Conservation (phyloP, 2,113 vertebrate species). For the Diphyllodes magnificus region DNA sequence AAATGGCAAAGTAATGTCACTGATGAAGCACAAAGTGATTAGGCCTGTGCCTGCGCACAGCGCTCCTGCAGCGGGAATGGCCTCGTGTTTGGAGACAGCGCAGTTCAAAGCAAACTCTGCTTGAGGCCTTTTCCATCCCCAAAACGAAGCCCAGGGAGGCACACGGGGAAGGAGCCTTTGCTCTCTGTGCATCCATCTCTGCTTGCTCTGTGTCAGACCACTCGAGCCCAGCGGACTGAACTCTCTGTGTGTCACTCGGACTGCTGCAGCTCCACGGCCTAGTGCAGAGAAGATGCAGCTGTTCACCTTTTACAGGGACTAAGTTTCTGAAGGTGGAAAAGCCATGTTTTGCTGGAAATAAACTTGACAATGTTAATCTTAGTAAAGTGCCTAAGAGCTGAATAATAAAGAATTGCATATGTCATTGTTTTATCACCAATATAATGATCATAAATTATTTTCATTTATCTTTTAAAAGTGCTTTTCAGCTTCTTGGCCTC, state of each 20-base stretch:
- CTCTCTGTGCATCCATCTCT: not conserved
- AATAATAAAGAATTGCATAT: not conserved
- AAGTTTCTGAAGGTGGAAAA: not conserved
- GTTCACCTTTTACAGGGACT: not conserved
- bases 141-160: not conserved
- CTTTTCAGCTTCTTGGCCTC: not conserved
- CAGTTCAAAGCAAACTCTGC: not conserved
- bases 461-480: not conserved
- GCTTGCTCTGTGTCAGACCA: not conserved
- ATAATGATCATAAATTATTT: not conserved
- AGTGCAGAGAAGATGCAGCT: not conserved
- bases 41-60: not conserved
- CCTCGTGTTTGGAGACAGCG: not conserved
- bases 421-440: not conserved
- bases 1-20: not conserved
- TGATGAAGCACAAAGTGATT: not conserved
- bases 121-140: not conserved
- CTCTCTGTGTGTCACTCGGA: not conserved
- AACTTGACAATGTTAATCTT: not conserved
- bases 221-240: not conserved
- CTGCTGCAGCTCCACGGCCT: not conserved
- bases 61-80: accelerated
- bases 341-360: not conserved
- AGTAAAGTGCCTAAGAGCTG: not conserved
- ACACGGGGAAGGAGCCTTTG: not conserved